Conservation (phyloP, 2,797 vertebrate species). For the Pristis pectinata region DNA sequence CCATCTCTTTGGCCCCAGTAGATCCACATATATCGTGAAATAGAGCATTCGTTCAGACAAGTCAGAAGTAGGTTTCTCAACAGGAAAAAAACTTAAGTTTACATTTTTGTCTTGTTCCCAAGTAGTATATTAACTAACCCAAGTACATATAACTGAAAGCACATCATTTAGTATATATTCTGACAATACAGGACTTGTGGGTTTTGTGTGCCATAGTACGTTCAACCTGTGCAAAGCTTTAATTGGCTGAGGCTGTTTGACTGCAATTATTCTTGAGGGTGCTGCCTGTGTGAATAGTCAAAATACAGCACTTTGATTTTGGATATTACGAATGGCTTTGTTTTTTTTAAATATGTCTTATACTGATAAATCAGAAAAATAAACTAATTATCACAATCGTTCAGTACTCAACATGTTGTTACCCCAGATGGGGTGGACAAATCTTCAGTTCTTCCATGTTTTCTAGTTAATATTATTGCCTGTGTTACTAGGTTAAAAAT, state of each 20-base stretch:
- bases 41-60: neutral
- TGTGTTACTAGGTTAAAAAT: neutral
- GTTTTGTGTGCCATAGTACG: slow-evolving; percentile 22
- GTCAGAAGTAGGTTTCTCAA: neutral
- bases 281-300: slow-evolving; percentile 34
- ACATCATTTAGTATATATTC: slow-evolving; percentile 15
- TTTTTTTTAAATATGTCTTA: slow-evolving; percentile 2
- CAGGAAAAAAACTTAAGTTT: slow-evolving; percentile 16
- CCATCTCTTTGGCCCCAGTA: slow-evolving; percentile 17
- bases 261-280: slow-evolving; percentile 30
- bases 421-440: neutral
- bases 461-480: neutral
- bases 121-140: slow-evolving; percentile 6
- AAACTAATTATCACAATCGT: slow-evolving; percentile 24
- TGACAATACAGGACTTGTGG: neutral
- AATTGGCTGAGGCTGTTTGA: slow-evolving; percentile 29
- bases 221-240: slow-evolving; percentile 33
- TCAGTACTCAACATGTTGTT: slow-evolving; percentile 23
- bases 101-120: neutral
- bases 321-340: slow-evolving; percentile 28
- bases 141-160: slow-evolving; percentile 29
- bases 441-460: slow-evolving; percentile 19
- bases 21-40: slow-evolving; percentile 10
- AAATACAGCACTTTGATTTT: slow-evolving; percentile 35
- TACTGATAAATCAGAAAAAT: slow-evolving; percentile 26